Percentiles rank a stretch among this genome's conserved stretches.
phyloP scores from a whole-genome alignment of 2,113 vertebrate genomes.

The Poeciliopsis turrubarensis region DNA sequence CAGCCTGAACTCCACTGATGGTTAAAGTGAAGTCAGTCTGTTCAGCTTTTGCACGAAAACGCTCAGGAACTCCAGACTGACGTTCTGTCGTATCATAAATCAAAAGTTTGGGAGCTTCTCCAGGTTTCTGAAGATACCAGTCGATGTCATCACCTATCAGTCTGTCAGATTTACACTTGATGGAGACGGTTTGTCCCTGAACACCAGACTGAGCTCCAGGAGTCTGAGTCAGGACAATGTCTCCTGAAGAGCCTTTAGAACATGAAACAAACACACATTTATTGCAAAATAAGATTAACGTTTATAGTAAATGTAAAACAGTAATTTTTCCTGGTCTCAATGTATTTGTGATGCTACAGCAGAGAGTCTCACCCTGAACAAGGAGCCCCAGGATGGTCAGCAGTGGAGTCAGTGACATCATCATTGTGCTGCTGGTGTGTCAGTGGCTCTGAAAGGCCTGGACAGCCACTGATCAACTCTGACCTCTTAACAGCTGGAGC shows the following conservation, averaged over 20 bases:
- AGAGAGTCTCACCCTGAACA: not conserved
- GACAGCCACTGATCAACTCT: not conserved
- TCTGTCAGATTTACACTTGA: slow-evolving; percentile 3
- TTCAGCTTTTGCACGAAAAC: not conserved
- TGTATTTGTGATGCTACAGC: not conserved
- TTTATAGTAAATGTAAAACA: not conserved
- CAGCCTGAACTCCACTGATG: slow-evolving; percentile 20
- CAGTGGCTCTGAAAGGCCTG: not conserved
- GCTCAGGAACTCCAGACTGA: slow-evolving; percentile 5
- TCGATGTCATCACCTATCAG: not conserved
- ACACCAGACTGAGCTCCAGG: not conserved
- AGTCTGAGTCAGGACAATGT: not conserved
- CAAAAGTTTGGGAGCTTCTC: slow-evolving; percentile 23
- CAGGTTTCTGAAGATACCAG: slow-evolving; percentile 25
- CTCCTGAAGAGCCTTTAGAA: slow-evolving; percentile 1
- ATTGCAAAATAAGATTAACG: not conserved
- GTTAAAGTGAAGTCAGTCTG: slow-evolving; percentile 21
- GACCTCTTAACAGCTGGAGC: not conserved
- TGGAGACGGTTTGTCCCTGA: slow-evolving; percentile 1
- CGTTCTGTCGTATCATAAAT: accelerated
- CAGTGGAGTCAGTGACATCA: not conserved
- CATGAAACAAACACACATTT: not conserved
- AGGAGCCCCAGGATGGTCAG: not conserved
- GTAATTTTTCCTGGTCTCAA: not conserved
- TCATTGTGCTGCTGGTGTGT: not conserved